phyloP scores from a whole-genome alignment of 2,113 vertebrate genomes.

The Sinocyclocheilus grahami region DNA sequence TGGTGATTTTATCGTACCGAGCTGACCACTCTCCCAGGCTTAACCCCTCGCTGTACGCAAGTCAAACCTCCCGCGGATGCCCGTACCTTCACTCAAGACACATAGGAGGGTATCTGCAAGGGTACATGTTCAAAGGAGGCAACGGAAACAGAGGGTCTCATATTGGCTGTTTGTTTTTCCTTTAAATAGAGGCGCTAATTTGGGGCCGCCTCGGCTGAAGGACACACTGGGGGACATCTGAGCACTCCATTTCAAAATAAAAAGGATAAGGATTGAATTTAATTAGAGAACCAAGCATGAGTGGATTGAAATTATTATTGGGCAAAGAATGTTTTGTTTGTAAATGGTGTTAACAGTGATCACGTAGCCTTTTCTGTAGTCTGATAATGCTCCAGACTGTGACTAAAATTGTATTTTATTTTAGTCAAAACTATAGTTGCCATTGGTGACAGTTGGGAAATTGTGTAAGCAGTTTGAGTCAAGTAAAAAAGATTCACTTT shows the following conservation, averaged over 20 bases:
- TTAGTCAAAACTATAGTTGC: no score
- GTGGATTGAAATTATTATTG: slow-evolving; percentile 1
- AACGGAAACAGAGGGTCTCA: slow-evolving; percentile 64
- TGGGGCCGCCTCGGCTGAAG: slow-evolving; percentile 61
- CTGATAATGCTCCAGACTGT: neutral
- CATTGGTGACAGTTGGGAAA: no score
- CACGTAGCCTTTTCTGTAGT: neutral
- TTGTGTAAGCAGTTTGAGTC: no score
- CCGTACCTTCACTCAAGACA: slow-evolving; percentile 33
- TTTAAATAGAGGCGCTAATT: slow-evolving; percentile 73
- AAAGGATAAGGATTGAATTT: slow-evolving; percentile 52
- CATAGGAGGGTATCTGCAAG: slow-evolving; percentile 39
- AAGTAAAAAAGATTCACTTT: no score
- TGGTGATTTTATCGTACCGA: slow-evolving; percentile 78
- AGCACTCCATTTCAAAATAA: slow-evolving; percentile 55
- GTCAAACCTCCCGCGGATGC: neutral
- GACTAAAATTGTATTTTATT: neutral
- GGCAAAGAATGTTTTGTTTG: neutral
- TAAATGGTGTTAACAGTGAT: neutral
- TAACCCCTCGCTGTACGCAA: slow-evolving; percentile 71
- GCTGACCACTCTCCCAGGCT: slow-evolving; percentile 77
- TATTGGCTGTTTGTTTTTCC: slow-evolving; percentile 66
- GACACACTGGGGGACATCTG: slow-evolving; percentile 50
- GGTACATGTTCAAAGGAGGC: slow-evolving; percentile 55
- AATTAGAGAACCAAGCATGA: slow-evolving; percentile 35